Base-by-base conservation (phyloP, 2,888 invertebrate genomes). In the Ormyrus nitidulus region DNA sequence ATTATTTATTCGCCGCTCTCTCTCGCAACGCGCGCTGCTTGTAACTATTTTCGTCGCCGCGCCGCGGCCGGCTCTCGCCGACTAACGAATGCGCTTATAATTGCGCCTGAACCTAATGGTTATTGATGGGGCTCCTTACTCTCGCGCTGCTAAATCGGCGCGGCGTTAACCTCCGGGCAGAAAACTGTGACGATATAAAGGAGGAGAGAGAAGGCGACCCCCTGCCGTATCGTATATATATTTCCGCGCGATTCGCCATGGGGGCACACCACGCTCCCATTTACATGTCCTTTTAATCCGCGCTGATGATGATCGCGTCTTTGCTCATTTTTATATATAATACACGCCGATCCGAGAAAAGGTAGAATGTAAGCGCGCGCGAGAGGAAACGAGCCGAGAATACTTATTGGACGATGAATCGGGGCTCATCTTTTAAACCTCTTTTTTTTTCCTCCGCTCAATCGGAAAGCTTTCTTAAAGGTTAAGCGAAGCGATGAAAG, bases 91-190 rank as follows among this genome's bases (percentile, higher is more conserved):
- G 87, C 85, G 85, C 82, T 86, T 88, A 87, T 89, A 89, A 89
- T 88, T 89, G 87, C 88, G 83, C 86, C 84, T 83, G 85, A 85
- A 84, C 85, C 86, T 88, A 89, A 89, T 88, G 88, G 85, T 89
- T 88, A 88, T 89, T 86, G 88, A 89, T 89, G 89, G 85, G 82
- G 81, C 85, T 82, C 83, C 84, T 85, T 84, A 85, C 81, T 85
- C 83, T 85, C 68, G 8, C 61, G 51, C 54, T 48, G 82, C 77
- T 75, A 82, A 79, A 79, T 81, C 77, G 77, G 77, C 81, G 8
- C 11, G 1, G 8, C 44, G 87, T 87, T 34, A 34, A 86, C 85
- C 84, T 86, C 86, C 86, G 85, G 85, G 84, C 84, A 85, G 34
- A 34, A 34, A 34, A 34, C 34, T 34, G 34, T 34, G 34, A 34